Percentiles rank a stretch among this genome's conserved stretches.
These are phyloP conservation scores for Bovichtus diacanthus DNA, from an alignment of 2,797 vertebrate genomes.

Conservation along the genomic window DNA sequence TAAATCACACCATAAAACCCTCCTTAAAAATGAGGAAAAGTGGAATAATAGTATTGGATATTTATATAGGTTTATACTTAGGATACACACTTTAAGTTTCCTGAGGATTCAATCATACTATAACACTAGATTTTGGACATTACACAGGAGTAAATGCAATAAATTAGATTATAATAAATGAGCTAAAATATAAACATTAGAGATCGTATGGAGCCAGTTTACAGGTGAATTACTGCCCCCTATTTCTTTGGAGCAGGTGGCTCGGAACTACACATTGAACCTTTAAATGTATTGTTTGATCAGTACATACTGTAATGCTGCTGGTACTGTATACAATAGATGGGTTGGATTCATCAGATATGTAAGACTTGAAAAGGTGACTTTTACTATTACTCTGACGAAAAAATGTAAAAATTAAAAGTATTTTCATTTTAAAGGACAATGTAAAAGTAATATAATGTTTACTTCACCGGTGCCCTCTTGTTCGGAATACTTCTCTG, in stretches of 20 bases:
- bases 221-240: too few species aligned
- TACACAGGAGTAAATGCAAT: too few species aligned
- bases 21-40: background rate
- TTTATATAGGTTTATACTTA: background rate
- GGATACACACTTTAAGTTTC: background rate
- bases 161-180: too few species aligned
- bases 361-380: background rate
- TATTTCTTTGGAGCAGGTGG: too few species aligned
- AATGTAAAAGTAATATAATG: background rate
- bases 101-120: background rate
- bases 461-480: background rate
- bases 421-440: background rate
- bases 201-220: too few species aligned
- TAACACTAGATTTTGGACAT: conserved; percentile 6
- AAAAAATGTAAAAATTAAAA: too few species aligned
- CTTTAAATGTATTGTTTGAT: background rate
- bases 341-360: background rate
- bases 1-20: too few species aligned
- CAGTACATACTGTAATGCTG: background rate
- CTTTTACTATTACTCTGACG: background rate
- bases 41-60: background rate
- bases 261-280: too few species aligned
- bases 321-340: background rate
- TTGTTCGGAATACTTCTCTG: background rate
- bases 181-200: too few species aligned